Conservation (phyloP, 2,797 vertebrate species). For the Myotis daubentonii region DNA sequence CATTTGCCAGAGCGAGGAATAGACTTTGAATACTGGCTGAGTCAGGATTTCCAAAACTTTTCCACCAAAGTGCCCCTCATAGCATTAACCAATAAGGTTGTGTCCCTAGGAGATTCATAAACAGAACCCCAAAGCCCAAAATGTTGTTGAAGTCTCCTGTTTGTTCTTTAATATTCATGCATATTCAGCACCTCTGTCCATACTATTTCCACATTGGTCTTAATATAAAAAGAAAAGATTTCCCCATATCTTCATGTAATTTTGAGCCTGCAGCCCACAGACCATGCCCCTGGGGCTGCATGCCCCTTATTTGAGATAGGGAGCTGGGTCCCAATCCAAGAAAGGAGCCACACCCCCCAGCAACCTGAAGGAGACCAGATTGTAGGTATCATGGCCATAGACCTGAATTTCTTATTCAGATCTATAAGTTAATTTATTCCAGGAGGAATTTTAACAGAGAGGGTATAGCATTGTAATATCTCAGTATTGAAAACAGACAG, state of each 20-base stretch:
- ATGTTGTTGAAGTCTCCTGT: neutral
- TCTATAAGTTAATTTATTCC: neutral
- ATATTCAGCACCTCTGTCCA: neutral
- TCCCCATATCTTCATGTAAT: neutral
- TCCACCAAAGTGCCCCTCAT: neutral
- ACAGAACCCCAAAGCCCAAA: neutral
- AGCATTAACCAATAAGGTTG: neutral
- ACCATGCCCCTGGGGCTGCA: neutral
- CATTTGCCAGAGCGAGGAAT: neutral
- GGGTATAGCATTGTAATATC: neutral
- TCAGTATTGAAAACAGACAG: neutral
- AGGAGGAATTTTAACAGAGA: neutral
- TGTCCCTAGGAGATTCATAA: neutral
- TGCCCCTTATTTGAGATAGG: neutral
- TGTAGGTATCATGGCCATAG: neutral
- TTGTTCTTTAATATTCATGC: conserved; percentile 4
- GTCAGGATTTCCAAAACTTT: conserved; percentile 53
- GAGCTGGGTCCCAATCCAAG: neutral
- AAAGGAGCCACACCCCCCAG: neutral
- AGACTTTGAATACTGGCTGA: neutral
- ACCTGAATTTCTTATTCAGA: neutral
- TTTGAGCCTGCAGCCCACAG: neutral
- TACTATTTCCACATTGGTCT: neutral
- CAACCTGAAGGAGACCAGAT: neutral
- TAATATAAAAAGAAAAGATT: neutral